A percentile compares a stretch with the other conserved stretches of the same genome.
Evolutionary conservation across 2,113 vertebrate genomes (phyloP).

Genomic region (Isichthys henryi): DNA sequence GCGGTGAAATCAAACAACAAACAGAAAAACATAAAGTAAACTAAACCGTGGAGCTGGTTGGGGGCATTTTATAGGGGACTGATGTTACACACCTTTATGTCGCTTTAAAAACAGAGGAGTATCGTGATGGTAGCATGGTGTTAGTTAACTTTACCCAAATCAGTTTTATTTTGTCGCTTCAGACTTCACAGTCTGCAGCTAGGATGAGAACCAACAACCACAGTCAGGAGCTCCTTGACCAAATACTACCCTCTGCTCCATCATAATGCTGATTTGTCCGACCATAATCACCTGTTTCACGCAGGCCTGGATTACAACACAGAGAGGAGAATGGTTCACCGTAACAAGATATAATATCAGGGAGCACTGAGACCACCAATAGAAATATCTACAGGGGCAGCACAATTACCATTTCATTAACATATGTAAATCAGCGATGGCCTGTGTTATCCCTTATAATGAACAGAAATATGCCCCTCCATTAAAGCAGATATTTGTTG

Average conservation of each 20-base stretch:
- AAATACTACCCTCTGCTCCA: neutral
- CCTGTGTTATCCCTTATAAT: neutral
- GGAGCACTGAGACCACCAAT: neutral
- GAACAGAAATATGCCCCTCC: neutral
- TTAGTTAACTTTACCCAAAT: neutral
- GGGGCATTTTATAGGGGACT: neutral
- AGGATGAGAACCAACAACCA: neutral
- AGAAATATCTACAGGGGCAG: neutral
- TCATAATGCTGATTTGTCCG: neutral
- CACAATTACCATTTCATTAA: neutral
- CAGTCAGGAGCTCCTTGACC: neutral
- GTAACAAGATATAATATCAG: conserved; percentile 6
- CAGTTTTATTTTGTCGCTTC: neutral
- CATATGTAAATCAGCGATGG: neutral
- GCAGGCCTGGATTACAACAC: neutral
- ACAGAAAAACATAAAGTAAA: neutral
- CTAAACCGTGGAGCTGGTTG: neutral
- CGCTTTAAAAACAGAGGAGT: neutral
- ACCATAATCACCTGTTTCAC: neutral
- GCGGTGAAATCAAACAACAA: neutral
- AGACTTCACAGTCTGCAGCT: neutral
- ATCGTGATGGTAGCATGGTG: neutral
- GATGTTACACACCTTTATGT: neutral
- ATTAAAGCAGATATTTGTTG: neutral
- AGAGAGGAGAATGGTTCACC: neutral